These are phyloP conservation scores for Ginglymostoma cirratum DNA, from an alignment of 2,113 vertebrate species.

Conservation along the genomic window DNA sequence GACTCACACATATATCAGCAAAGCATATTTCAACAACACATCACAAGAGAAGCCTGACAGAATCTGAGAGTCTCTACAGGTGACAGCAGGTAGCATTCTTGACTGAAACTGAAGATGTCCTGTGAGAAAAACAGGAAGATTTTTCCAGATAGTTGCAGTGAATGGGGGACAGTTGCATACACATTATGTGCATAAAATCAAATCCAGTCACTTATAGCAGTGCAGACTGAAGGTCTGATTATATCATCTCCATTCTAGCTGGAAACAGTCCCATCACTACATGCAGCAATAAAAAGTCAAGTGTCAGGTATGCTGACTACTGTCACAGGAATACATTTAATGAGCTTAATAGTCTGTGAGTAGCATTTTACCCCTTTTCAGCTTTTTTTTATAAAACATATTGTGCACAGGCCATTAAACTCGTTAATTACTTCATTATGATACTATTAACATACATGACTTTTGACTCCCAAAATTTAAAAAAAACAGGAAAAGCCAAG, in stretches of 20 bases:
- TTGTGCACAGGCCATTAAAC: not conserved
- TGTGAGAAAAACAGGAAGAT: not conserved
- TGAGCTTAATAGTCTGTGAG: conserved; percentile 5
- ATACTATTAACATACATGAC: not conserved
- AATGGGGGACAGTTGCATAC: not conserved
- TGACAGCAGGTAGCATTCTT: not conserved
- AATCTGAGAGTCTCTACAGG: not conserved
- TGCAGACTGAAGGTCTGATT: not conserved
- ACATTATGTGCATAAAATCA: not conserved
- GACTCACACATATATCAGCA: not conserved
- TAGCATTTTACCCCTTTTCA: not conserved
- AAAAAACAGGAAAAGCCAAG: not conserved
- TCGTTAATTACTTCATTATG: not conserved
- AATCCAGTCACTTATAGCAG: not conserved
- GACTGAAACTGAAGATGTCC: not conserved
- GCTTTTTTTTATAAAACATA: not conserved
- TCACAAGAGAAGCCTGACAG: not conserved
- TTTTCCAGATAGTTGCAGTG: not conserved
- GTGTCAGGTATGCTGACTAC: not conserved
- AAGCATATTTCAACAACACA: not conserved
- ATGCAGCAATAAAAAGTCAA: not conserved
- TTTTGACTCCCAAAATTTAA: not conserved
- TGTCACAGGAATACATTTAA: not conserved
- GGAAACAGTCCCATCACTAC: not conserved
- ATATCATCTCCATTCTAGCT: not conserved